A percentile compares a stretch with the other conserved stretches of the same genome.
Evolutionary conservation across 2,113 vertebrate genomes (phyloP).

Genomic region (Mesitornis unicolor): DNA sequence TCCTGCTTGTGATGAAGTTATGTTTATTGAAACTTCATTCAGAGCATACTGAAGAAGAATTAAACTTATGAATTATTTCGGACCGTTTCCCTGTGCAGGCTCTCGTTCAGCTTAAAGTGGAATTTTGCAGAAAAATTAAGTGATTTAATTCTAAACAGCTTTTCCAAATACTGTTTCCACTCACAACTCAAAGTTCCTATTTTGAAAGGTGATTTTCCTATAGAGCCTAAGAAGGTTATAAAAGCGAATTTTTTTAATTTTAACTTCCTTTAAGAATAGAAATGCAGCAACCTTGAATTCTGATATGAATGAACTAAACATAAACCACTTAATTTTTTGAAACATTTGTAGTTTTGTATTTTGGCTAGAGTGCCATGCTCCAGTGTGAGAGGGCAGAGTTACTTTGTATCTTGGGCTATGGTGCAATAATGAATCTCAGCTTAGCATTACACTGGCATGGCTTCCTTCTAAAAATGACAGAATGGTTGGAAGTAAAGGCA

Average conservation of each 20-base stretch:
- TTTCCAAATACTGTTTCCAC: fast-evolving
- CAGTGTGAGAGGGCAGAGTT: neutral
- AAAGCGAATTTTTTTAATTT: neutral
- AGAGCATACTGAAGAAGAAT: neutral
- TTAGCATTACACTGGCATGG: neutral
- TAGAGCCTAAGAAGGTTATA: neutral
- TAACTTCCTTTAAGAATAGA: neutral
- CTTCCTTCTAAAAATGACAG: neutral
- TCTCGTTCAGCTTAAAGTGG: neutral
- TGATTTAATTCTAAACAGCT: neutral
- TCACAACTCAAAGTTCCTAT: too few species aligned
- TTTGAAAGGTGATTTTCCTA: neutral
- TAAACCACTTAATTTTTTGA: neutral
- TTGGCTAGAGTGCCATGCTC: neutral
- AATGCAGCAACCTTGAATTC: neutral
- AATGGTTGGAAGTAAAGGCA: neutral
- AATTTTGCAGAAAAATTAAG: neutral
- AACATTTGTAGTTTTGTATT: neutral
- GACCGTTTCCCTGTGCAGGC: neutral
- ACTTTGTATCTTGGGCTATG: neutral
- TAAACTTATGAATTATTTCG: neutral
- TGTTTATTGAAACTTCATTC: neutral
- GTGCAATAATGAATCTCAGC: neutral
- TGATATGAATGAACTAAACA: neutral
- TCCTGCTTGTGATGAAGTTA: neutral